Evolutionary conservation across 2,797 vertebrate species (phyloP).

Genomic region (Enteromius fasciolatus): DNA sequence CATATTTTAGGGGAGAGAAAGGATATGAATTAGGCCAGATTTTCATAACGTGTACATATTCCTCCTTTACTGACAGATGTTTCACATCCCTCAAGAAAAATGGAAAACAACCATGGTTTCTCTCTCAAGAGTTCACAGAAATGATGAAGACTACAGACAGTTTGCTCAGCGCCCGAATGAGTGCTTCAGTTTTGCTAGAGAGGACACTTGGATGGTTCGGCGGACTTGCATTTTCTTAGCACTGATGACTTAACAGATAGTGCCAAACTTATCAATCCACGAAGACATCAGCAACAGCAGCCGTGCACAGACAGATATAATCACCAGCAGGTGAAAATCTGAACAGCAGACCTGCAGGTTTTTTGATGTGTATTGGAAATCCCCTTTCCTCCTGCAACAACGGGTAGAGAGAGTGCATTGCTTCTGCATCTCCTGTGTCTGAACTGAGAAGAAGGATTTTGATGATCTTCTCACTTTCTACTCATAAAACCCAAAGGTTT

Average conservation of each 20-base stretch:
- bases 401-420: neutral
- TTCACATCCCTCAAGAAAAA: neutral
- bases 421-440: constrained; percentile 22
- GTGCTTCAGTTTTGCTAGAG: constrained; percentile 18
- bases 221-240: neutral
- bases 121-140: neutral
- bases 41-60: neutral
- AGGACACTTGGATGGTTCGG: constrained; percentile 1
- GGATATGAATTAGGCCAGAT: constrained; percentile 2
- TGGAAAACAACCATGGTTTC: neutral
- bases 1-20: neutral
- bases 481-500: neutral
- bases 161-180: neutral
- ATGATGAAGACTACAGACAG: neutral
- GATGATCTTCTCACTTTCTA: neutral
- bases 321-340: constrained; percentile 1
- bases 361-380: neutral
- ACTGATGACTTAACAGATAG: constrained; percentile 6
- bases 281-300: neutral
- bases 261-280: neutral
- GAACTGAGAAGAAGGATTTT: neutral
- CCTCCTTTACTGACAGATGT: neutral
- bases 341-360: constrained; percentile 1
- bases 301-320: neutral
- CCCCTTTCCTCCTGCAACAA: neutral